Evolutionary conservation across 2,797 vertebrate species (phyloP), one percentile per base, ranked within the genome.

Genomic region (Sparidentex hasta): DNA sequence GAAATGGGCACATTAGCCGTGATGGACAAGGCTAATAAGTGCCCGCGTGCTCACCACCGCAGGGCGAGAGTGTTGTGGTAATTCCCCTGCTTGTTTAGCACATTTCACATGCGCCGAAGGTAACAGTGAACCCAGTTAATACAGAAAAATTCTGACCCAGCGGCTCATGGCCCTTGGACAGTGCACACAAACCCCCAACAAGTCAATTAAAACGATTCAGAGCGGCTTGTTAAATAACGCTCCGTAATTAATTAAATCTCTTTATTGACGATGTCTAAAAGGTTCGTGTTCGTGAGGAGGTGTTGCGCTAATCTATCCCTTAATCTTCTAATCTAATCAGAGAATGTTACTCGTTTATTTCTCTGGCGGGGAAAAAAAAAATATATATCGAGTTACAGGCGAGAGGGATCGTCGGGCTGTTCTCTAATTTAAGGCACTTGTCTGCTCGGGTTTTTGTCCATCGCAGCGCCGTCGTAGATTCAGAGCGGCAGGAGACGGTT

Each of bases 271-370:
- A 63, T 71, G 71, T 82, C 76, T 91, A 80, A 84, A 86, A 77
- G 85, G 81, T 75, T 74, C 2, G 0, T 46, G 68, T 52, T 58
- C 80, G 54, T 59, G 71, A 69, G 84, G 64, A 74, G 81, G 65
- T 66, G 78, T 80, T 41, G 58, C 14, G 67, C 59, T 89, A 85
- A 93, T 85, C 80, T 83, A 55, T 79, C 47, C 79, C 63, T 46
- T 88, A 87, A 89, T 91, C 81, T 76, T 70, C 33, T 84, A 82
- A 87, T 90, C 84, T 85, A 79, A 90, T 90, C 82, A 82, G 78
- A 82, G 59, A 68, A 81, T 65, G 77, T 68, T 58, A 51, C 54
- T 63, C 12, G 18, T 74, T 87, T 68, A 77, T 85, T 85, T 74
- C 65, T 76, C 47, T 66, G 43, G 41, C 64, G 73, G 58, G 58